Conservation (phyloP, 2,888 invertebrate genomes). For the Andrena minutula region DNA sequence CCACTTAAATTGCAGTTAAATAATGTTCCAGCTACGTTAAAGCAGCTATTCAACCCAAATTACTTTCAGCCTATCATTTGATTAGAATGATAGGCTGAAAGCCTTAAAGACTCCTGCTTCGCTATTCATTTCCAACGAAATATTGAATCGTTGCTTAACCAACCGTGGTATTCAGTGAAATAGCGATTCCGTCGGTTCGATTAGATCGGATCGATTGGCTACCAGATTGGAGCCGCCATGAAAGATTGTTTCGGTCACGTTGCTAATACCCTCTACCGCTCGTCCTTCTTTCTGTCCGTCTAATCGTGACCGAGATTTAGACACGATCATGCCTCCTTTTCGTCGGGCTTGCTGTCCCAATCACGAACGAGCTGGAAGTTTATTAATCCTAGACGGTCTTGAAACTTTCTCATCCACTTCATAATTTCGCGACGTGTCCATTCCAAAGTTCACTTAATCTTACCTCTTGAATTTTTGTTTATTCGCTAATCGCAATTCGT, state of each 20-base stretch:
- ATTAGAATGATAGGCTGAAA: no score
- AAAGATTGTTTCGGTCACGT: constrained; percentile 53
- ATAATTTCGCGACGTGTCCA: background rate
- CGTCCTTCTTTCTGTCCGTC: background rate
- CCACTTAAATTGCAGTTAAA: no score
- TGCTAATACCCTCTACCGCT: constrained; percentile 17
- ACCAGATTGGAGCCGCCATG: constrained; percentile 40
- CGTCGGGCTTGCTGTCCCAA: constrained; percentile 29
- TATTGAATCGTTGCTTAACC: constrained; percentile 36
- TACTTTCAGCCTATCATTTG: background rate
- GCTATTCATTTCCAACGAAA: constrained; percentile 37
- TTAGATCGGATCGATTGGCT: constrained; percentile 54
- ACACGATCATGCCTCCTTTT: constrained; percentile 24
- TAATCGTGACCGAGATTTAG: constrained; percentile 36
- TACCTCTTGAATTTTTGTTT: background rate
- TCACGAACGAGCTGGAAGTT: constrained; percentile 30
- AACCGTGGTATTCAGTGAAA: constrained; percentile 7
- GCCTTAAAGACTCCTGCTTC: constrained; percentile 2
- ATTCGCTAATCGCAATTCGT: no score
- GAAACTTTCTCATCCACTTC: background rate
- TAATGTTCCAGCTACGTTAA: no score
- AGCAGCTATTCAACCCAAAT: constrained; percentile 8
- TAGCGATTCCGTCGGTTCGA: constrained; percentile 44
- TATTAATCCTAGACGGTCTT: constrained; percentile 24
- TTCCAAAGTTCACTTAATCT: background rate